phyloP scores from a whole-genome alignment of 35 echinoderm and acorn worm species.

The Holothuria glaberrima region DNA sequence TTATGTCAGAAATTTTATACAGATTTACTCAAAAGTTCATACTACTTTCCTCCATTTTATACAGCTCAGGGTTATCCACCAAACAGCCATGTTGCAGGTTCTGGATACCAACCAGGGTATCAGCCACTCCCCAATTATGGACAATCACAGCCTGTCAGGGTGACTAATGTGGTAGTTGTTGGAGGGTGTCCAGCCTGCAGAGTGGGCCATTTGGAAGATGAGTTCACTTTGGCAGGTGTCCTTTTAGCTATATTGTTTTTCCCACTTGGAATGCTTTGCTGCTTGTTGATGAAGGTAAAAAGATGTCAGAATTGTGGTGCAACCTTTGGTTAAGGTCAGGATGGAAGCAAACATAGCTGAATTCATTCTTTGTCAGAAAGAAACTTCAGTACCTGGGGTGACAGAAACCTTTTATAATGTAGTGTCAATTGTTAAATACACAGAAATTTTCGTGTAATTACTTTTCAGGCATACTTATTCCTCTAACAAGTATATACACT shows the following conservation, averaged over 20 bases:
- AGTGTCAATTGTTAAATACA: too few species aligned
- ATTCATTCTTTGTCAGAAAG: too few species aligned
- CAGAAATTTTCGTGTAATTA: too few species aligned
- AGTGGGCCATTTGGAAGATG: conserved; percentile 70
- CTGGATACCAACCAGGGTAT: conserved; percentile 51
- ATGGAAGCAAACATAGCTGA: not conserved
- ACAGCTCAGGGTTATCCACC: conserved; percentile 5
- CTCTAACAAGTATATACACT: too few species aligned
- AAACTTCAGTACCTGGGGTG: too few species aligned
- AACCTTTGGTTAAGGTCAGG: conserved; percentile 41
- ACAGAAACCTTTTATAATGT: too few species aligned
- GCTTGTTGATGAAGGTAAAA: conserved; percentile 47
- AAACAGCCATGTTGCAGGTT: not conserved
- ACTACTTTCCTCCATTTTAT: not conserved
- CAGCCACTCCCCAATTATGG: not conserved
- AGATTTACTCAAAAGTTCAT: too few species aligned
- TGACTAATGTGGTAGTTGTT: conserved; percentile 80
- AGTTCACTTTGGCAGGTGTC: conserved; percentile 79
- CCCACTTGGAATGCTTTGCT: conserved; percentile 72
- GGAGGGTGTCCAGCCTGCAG: conserved; percentile 84
- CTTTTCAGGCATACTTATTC: too few species aligned
- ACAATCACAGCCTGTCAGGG: not conserved
- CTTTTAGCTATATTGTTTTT: conserved; percentile 84
- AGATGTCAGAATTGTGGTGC: conserved; percentile 62
- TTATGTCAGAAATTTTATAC: too few species aligned